Evolutionary conservation across 2,113 vertebrate genomes (phyloP), one percentile per base, ranked within the genome.

Genomic region (Gymnogyps californianus): DNA sequence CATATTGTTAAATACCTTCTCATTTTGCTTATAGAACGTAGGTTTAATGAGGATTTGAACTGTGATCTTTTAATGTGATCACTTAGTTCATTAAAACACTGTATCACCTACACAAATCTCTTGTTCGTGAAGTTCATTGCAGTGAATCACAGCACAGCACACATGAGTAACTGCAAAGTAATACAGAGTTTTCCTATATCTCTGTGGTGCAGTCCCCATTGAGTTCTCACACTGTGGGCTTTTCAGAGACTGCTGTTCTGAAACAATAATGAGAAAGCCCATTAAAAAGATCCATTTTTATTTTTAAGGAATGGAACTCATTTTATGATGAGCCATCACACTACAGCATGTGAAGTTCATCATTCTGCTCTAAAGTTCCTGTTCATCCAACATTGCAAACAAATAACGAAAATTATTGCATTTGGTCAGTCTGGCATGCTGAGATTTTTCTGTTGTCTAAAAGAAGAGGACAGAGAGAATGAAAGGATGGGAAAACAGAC

Each of bases 181-280:
- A 92, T 46, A 29, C 31, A 57, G 91, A 87, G 42, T 57, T 78
- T 83, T 83, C 51, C 92, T 72, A 12, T 25, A 14, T 46, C 83
- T 91, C 77, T 80, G 12, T 38, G 36, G 32, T 74, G 40, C 59
- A 83, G 47, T 32, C 20, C n/a, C 28, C 42, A 62, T 24, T 72
- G 72, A 55, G 62, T 95, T 96, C 89, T 76, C 29, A 20, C 71
- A 74, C 16, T 16, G 17, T 42, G 17, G 34, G 12, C 83, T 83
- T 90, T 96, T 78, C 76, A 90, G 46, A 94, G 44, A n/a, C 85
- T 81, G 83, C 75, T 92, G 26, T 28, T 94, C 55, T 96, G 71
- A 97, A 98, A 97, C 80, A 97, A 95, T 95, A 84, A 96, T 83
- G 55, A 97, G 74, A 69, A 64, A 65, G 20, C 32, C 32, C 74